These are phyloP conservation scores for Acanthurus tractus DNA, from an alignment of 2,797 vertebrate species.

Conservation along the genomic window DNA sequence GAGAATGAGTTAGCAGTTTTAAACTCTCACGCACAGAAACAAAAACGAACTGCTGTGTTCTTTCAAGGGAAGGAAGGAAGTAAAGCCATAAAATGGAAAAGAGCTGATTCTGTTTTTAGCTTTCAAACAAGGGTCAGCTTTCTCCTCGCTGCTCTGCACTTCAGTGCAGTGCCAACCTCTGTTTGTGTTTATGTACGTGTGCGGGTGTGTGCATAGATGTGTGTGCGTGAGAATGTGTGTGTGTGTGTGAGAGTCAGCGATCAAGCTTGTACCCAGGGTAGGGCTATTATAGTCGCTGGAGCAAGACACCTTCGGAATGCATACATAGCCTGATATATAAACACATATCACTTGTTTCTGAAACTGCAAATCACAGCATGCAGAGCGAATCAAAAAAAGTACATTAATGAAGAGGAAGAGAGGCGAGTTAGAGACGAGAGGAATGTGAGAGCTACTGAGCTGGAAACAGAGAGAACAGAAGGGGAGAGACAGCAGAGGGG, in stretches of 20 bases:
- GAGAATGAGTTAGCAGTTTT: slow-evolving; percentile 55
- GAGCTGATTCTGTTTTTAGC: slow-evolving; percentile 63
- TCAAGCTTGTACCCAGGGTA: slow-evolving; percentile 38
- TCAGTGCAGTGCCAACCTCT: slow-evolving; percentile 16
- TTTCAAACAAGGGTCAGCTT: slow-evolving; percentile 63
- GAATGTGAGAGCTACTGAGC: slow-evolving; percentile 50
- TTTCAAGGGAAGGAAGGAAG: slow-evolving; percentile 53
- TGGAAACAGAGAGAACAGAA: slow-evolving; percentile 51
- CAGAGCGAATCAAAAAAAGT: slow-evolving; percentile 42
- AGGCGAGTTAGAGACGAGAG: slow-evolving; percentile 24
- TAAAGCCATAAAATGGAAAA: slow-evolving; percentile 62
- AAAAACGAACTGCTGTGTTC: slow-evolving; percentile 34
- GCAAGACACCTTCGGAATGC: slow-evolving; percentile 55
- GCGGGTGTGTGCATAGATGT: neutral
- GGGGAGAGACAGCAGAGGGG: slow-evolving; percentile 42
- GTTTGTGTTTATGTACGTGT: slow-evolving; percentile 29
- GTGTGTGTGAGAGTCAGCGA: slow-evolving; percentile 30
- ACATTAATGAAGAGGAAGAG: slow-evolving; percentile 41
- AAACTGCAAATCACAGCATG: slow-evolving; percentile 34
- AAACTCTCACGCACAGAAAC: slow-evolving; percentile 4
- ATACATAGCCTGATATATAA: slow-evolving; percentile 39
- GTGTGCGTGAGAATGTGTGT: neutral
- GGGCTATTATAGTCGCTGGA: slow-evolving; percentile 52
- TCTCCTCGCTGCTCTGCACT: slow-evolving; percentile 29
- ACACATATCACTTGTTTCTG: slow-evolving; percentile 37